Base-by-base conservation (phyloP, 2,797 vertebrate genomes). In the Coranthus polyacanthus region DNA sequence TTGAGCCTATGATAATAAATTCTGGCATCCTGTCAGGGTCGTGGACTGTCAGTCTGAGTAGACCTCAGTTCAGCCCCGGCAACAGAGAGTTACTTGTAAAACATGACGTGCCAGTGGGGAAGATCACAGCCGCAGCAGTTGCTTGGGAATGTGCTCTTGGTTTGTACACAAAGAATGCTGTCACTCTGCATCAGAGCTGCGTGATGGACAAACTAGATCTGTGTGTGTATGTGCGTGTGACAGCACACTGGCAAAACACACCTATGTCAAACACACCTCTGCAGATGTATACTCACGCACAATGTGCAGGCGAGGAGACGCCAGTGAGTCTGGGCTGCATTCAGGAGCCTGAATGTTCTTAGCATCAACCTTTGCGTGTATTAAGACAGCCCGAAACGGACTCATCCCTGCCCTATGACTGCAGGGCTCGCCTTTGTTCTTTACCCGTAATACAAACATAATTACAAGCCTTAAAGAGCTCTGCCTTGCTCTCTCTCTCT, bases 401-500 rank as follows among this genome's bases (percentile, higher is more conserved):
- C 88, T 86, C 88, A 79, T 92, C 90, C 91, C 91, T 90, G 92
- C 79, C 76, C 84, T 73, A 74, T 93, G 89, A 92, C 94, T 92
- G 79, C 89, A 92, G 93, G 92, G 92, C 89, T 83, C 46, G 3
- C 57, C 92, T 94, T 94, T 94, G 93, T 94, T 94, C 89, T 91
- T 57, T 68, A 26, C 75, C 79, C 46, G 32, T 86, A 89, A 91
- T 79, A 80, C 85, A 87, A 78, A 83, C 90, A 81, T 94, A 93
- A 94, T 94, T 94, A 93, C 89, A 90, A 90, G 84, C 76, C 81
- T 91, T 87, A 87, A 90, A 92, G 82, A 86, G 72, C 61, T 73
- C 78, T 54, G 75, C 83, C 88, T 88, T 69, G 80, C 82, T 80
- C 86, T 88, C 75, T 74, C 80, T 81, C 81, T 55, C 39, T 41